Conservation (phyloP, 2,113 vertebrate species). For the Channa maculata region DNA sequence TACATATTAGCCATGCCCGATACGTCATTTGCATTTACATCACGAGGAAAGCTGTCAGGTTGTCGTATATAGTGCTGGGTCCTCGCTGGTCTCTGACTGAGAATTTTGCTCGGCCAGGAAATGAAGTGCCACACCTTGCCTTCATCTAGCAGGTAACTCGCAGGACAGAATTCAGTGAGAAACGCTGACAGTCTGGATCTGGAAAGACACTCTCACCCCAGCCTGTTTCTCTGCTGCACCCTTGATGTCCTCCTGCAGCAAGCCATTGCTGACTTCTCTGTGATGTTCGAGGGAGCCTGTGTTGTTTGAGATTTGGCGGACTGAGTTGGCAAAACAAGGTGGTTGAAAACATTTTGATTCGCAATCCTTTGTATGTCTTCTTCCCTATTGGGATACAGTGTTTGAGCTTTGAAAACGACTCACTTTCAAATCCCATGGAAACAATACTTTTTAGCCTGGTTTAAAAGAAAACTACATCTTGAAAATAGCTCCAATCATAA, state of each 20-base stretch:
- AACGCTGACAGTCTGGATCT: constrained; percentile 77
- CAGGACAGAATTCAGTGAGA: constrained; percentile 68
- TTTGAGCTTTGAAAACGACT: constrained; percentile 78
- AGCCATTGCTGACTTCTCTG: constrained; percentile 71
- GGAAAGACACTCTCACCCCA: constrained; percentile 73
- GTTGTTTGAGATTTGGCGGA: constrained; percentile 81
- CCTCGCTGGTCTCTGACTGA: constrained; percentile 49
- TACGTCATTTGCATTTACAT: constrained; percentile 81
- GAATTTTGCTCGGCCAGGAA: constrained; percentile 70
- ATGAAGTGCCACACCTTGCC: constrained; percentile 72
- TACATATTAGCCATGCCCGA: constrained; percentile 80
- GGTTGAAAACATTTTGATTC: constrained; percentile 77
- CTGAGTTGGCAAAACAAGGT: constrained; percentile 81
- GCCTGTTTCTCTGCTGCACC: constrained; percentile 69
- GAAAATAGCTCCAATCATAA: constrained; percentile 74
- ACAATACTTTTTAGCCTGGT: constrained; percentile 69
- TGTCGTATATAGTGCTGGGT: constrained; percentile 61
- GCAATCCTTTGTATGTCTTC: constrained; percentile 72
- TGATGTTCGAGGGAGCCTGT: constrained; percentile 79
- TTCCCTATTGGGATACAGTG: constrained; percentile 67
- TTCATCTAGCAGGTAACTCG: constrained; percentile 76
- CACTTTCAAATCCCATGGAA: constrained; percentile 77
- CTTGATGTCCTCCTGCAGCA: constrained; percentile 78
- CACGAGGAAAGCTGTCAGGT: constrained; percentile 75
- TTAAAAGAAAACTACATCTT: constrained; percentile 75